These are phyloP conservation scores for Agrilus mali DNA, from an alignment of 2,888 invertebrate species.

Conservation along the genomic window DNA sequence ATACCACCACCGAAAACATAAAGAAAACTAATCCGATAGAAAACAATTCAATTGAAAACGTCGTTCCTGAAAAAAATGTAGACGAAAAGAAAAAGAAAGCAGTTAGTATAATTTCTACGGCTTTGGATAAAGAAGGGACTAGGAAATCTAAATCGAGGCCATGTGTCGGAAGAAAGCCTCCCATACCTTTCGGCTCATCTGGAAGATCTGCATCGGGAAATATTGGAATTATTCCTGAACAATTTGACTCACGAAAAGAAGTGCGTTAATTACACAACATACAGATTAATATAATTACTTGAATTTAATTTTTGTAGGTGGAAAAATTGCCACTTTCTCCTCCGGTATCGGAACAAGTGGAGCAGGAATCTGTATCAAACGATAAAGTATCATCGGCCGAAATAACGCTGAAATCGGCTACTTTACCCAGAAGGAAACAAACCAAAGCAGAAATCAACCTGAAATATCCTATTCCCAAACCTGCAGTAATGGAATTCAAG, in stretches of 20 bases:
- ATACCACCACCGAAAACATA: conserved; percentile 31
- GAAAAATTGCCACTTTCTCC: conserved; percentile 8
- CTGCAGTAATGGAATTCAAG: conserved; percentile 40
- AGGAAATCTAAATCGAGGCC: conserved; percentile 34
- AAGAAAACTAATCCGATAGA: conserved; percentile 16
- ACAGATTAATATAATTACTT: too few species aligned
- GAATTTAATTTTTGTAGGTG: conserved; percentile 9
- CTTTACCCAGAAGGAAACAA: conserved; percentile 50
- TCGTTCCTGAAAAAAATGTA: conserved; percentile 5
- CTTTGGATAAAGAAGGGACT: conserved; percentile 40
- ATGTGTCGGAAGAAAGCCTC: conserved; percentile 45
- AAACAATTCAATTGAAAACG: not conserved
- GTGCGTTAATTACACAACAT: too few species aligned
- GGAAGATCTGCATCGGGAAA: conserved; percentile 47
- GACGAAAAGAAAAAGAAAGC: conserved; percentile 50
- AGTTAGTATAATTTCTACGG: conserved; percentile 59
- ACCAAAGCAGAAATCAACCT: conserved; percentile 51
- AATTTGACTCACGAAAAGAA: too few species aligned
- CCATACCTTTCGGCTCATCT: conserved; percentile 47
- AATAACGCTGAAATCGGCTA: conserved; percentile 53
- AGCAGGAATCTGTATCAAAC: conserved; percentile 20
- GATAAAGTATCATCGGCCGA: conserved; percentile 50
- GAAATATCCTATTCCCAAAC: conserved; percentile 36
- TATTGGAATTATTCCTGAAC: conserved; percentile 25
- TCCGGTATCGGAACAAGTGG: conserved; percentile 10